Conservation (phyloP, 1,140 invertebrate genomes). For the Tetraneura akinire region DNA sequence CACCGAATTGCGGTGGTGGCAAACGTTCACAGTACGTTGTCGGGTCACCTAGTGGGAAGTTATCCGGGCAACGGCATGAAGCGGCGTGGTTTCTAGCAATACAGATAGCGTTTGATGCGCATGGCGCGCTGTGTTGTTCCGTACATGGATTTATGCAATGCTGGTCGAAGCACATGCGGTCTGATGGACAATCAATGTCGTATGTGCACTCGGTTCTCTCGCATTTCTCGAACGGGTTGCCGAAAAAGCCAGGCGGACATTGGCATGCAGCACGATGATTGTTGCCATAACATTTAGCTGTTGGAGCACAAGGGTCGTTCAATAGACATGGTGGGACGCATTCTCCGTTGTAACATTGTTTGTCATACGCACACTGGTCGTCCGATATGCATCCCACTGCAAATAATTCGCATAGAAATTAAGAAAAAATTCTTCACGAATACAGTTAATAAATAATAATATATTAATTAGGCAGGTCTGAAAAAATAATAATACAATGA, state of each 20-base stretch:
- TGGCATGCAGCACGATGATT: constrained; percentile 75
- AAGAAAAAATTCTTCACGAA: background rate
- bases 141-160: constrained; percentile 77
- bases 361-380: constrained; percentile 73
- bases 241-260: constrained; percentile 71
- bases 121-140: constrained; percentile 63
- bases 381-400: constrained; percentile 79
- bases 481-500: no score
- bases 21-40: constrained; percentile 71
- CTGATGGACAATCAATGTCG: constrained; percentile 73
- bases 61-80: constrained; percentile 74
- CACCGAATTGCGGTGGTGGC: constrained; percentile 58
- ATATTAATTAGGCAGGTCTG: no score
- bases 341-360: constrained; percentile 79
- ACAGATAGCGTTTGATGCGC: constrained; percentile 72
- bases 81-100: constrained; percentile 75
- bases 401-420: constrained; percentile 55
- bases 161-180: constrained; percentile 70
- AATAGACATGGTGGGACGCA: constrained; percentile 78
- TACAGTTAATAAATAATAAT: background rate
- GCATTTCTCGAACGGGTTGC: constrained; percentile 78
- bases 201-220: constrained; percentile 77
- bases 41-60: constrained; percentile 75
- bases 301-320: constrained; percentile 76
- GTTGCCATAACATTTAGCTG: constrained; percentile 78